These are phyloP conservation scores for Pluvianellus socialis DNA, from an alignment of 2,113 vertebrate species.

Conservation along the genomic window DNA sequence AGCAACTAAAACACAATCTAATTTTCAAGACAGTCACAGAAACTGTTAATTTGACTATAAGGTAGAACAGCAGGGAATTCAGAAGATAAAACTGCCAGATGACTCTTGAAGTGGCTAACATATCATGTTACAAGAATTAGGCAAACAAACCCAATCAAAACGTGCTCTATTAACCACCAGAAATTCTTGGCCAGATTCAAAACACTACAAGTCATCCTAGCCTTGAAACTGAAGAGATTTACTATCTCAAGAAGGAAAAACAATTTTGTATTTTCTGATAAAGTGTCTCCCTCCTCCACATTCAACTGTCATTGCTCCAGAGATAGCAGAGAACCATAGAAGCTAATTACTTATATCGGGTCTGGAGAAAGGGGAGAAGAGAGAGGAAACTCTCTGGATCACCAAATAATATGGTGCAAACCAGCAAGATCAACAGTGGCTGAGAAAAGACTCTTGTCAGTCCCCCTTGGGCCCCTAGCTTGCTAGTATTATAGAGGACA, in stretches of 20 bases:
- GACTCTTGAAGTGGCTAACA: not conserved
- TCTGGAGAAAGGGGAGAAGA: not conserved
- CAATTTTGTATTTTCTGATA: not conserved
- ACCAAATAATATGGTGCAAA: not conserved
- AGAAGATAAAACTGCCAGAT: not conserved
- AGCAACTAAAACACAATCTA: not conserved
- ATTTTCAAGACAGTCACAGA: not conserved
- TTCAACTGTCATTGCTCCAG: not conserved
- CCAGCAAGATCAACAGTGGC: not conserved
- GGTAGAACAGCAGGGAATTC: not conserved
- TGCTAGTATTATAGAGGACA: not conserved
- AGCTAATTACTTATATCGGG: not conserved
- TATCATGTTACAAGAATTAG: not conserved
- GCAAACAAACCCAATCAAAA: not conserved
- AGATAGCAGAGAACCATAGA: not conserved
- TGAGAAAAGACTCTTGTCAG: not conserved
- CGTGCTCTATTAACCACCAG: not conserved
- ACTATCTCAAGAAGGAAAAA: not conserved
- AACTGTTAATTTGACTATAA: not conserved
- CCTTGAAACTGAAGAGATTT: not conserved
- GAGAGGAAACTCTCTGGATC: not conserved
- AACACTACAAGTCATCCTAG: not conserved
- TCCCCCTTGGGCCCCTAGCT: not conserved
- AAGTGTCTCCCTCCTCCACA: not conserved
- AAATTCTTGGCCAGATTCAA: not conserved